Conservation (phyloP, 2,797 vertebrate genomes). For the Spheniscus humboldti region DNA sequence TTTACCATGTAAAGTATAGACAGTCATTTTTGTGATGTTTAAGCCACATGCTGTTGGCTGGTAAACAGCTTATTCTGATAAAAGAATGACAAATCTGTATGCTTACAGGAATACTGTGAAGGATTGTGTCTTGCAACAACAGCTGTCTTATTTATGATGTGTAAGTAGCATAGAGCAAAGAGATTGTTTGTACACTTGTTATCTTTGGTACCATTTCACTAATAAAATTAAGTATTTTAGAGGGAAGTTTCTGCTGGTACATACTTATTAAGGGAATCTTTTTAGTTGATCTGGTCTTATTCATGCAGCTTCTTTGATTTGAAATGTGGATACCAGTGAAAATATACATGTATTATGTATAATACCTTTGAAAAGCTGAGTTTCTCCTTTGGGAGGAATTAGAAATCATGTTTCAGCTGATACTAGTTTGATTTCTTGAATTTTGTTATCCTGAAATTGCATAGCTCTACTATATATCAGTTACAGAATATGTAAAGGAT, state of each 20-base stretch:
- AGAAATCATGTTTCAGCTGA: background rate
- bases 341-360: background rate
- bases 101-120: slow-evolving; percentile 63
- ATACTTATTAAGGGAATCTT: slow-evolving; percentile 51
- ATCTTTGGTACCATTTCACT: slow-evolving; percentile 77
- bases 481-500: background rate
- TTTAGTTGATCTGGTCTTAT: slow-evolving; percentile 23
- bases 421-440: slow-evolving; percentile 15
- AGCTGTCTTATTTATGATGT: slow-evolving; percentile 76
- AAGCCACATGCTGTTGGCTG: slow-evolving; percentile 68
- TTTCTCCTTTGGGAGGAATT: background rate
- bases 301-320: background rate
- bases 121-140: slow-evolving; percentile 68
- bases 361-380: background rate
- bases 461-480: background rate
- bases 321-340: background rate
- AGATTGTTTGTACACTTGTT: slow-evolving; percentile 72
- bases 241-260: slow-evolving; percentile 68
- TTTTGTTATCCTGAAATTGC: background rate
- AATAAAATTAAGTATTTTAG: slow-evolving; percentile 79
- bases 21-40: slow-evolving; percentile 71
- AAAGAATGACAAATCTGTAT: slow-evolving; percentile 56
- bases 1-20: slow-evolving; percentile 81
- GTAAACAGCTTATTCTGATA: slow-evolving; percentile 70
- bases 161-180: slow-evolving; percentile 76